A percentile compares a stretch with the other conserved stretches of the same genome.
phyloP scores from a whole-genome alignment of 2,797 vertebrate species.

The Glyptemys insculpta region DNA sequence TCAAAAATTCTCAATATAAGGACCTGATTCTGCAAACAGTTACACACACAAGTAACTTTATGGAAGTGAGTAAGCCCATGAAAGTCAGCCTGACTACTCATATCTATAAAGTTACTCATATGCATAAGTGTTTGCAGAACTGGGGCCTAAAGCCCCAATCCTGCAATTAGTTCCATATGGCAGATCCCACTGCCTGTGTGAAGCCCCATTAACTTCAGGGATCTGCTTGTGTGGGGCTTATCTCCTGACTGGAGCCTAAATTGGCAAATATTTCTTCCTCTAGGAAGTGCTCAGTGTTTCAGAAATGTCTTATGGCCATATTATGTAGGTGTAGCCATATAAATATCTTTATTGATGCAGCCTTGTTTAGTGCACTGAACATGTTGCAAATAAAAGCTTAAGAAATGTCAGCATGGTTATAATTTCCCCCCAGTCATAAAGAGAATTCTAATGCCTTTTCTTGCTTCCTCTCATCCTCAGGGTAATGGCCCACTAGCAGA shows the following conservation, averaged over 20 bases:
- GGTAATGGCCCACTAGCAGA: constrained; percentile 89
- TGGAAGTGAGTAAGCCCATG: neutral
- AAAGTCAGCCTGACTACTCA: neutral
- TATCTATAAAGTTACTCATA: neutral
- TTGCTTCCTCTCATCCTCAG: constrained; percentile 66
- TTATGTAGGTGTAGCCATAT: neutral
- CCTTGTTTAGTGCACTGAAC: neutral
- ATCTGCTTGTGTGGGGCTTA: neutral
- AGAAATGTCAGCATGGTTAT: neutral
- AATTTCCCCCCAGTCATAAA: neutral
- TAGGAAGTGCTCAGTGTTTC: neutral
- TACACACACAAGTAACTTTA: neutral
- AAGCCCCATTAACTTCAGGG: neutral
- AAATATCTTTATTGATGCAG: neutral
- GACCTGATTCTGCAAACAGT: neutral
- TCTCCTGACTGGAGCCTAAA: neutral
- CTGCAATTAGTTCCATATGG: accelerated
- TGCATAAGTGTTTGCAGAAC: neutral
- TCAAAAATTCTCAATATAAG: accelerated
- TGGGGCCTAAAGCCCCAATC: neutral
- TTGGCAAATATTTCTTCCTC: neutral
- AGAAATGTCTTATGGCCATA: neutral
- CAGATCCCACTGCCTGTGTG: neutral
- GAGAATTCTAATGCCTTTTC: neutral
- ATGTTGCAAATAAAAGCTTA: neutral